A percentile compares a stretch with the other conserved stretches of the same genome.
Conservation (phyloP, 1,140 invertebrate species). For the Drosophila kepulauana region DNA sequence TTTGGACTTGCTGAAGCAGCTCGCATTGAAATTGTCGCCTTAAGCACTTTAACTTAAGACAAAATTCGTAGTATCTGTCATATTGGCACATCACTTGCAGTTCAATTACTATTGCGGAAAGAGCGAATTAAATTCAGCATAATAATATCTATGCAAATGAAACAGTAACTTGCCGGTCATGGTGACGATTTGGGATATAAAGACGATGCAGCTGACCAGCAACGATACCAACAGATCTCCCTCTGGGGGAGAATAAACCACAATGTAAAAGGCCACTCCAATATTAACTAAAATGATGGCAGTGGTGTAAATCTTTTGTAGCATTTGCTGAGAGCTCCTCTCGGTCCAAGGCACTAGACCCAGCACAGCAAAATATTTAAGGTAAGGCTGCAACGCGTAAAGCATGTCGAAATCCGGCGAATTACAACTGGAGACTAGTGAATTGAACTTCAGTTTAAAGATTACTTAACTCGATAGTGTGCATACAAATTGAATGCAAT, state of each 20-base stretch:
- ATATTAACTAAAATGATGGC: constrained; percentile 40
- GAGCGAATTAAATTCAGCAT: not conserved
- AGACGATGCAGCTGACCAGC: constrained; percentile 63
- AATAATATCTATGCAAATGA: not conserved
- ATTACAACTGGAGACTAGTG: constrained; percentile 7
- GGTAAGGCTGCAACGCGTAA: constrained; percentile 48
- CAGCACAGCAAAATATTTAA: constrained; percentile 63
- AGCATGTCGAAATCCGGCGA: constrained; percentile 42
- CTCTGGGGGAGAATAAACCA: not conserved
- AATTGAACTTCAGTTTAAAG: not conserved
- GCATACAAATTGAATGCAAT: constrained; percentile 21
- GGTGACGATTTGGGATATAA: constrained; percentile 49
- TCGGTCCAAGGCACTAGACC: constrained; percentile 61
- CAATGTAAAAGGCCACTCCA: constrained; percentile 3
- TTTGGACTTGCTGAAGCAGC: constrained; percentile 20
- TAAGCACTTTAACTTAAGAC: constrained; percentile 38
- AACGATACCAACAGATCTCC: constrained; percentile 39
- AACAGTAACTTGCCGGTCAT: constrained; percentile 27
- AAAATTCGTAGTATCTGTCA: constrained; percentile 50
- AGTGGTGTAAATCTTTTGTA: constrained; percentile 50
- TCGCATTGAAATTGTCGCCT: constrained; percentile 46
- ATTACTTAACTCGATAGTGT: constrained; percentile 14
- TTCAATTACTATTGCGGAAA: constrained; percentile 37
- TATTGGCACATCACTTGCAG: constrained; percentile 57
- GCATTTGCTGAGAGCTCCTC: constrained; percentile 3